phyloP scores from a whole-genome alignment of 1,140 invertebrate species.

The Lineus longissimus region DNA sequence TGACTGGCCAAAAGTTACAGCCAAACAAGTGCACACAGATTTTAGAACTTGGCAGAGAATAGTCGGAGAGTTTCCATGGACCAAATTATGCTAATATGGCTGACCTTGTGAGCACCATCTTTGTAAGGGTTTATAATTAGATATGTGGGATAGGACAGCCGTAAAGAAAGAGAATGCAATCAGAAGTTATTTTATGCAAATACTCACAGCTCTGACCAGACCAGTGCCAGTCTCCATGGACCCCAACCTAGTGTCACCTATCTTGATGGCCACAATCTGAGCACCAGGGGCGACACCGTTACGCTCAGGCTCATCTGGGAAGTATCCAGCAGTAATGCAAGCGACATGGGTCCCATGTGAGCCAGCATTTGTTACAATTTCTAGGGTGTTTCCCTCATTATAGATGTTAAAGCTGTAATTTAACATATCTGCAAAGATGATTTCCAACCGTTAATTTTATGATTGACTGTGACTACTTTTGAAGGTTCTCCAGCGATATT shows the following conservation, averaged over 20 bases:
- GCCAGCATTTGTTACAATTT: conserved; percentile 89
- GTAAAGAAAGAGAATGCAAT: not conserved
- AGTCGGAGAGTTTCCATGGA: no score
- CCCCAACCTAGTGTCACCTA: conserved; percentile 80
- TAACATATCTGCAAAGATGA: conserved; percentile 64
- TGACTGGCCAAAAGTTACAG: no score
- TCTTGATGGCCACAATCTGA: conserved; percentile 88
- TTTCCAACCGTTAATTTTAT: conserved; percentile 4
- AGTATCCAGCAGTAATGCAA: conserved; percentile 88
- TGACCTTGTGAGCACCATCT: no score
- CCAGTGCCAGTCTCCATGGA: conserved; percentile 97
- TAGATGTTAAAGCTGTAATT: conserved; percentile 91
- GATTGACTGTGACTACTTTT: no score
- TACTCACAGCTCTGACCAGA: conserved; percentile 81
- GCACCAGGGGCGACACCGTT: conserved; percentile 96
- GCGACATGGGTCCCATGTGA: conserved; percentile 96
- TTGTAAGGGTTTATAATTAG: no score
- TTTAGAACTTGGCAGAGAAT: no score
- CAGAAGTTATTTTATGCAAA: not conserved
- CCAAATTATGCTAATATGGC: no score
- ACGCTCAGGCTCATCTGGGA: conserved; percentile 81
- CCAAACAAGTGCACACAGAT: no score
- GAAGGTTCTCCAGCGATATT: no score
- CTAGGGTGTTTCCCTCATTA: conserved; percentile 84
- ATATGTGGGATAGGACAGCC: no score